Percentiles rank a stretch among this genome's conserved stretches.
Evolutionary conservation across 2,888 invertebrate genomes (phyloP).

Genomic region (Drosophila subquinaria): DNA sequence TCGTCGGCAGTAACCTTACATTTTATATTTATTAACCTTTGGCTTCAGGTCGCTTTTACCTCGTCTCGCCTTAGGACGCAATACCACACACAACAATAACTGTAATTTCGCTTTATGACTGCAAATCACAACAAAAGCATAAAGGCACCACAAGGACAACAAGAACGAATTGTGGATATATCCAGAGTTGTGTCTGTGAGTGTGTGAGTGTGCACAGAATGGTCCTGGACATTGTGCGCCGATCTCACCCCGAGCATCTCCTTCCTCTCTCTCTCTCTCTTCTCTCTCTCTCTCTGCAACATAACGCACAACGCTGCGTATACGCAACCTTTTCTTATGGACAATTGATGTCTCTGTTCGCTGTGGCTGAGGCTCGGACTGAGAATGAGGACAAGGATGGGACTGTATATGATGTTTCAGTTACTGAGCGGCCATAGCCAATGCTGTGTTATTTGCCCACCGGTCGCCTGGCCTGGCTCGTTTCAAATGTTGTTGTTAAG

Average conservation of each 20-base stretch:
- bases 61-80: slow-evolving; percentile 25
- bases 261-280: not conserved
- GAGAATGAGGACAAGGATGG: slow-evolving; percentile 1
- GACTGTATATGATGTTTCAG: slow-evolving; percentile 30
- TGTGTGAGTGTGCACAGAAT: slow-evolving; percentile 47
- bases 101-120: slow-evolving; percentile 82
- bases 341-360: slow-evolving; percentile 77
- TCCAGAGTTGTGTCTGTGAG: slow-evolving; percentile 11
- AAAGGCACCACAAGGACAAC: slow-evolving; percentile 65
- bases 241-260: slow-evolving; percentile 26
- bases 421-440: slow-evolving; percentile 37
- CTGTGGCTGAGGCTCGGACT: slow-evolving; percentile 15
- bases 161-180: slow-evolving; percentile 37
- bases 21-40: slow-evolving; percentile 81
- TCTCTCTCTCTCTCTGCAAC: not conserved
- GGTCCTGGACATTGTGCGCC: slow-evolving; percentile 58
- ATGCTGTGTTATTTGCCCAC: slow-evolving; percentile 62
- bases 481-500: slow-evolving; percentile 80
- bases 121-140: slow-evolving; percentile 80
- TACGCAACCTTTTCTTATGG: slow-evolving; percentile 82
- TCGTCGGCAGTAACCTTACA: slow-evolving; percentile 58
- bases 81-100: slow-evolving; percentile 69
- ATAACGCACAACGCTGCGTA: slow-evolving; percentile 62
- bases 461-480: slow-evolving; percentile 56
- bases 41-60: slow-evolving; percentile 21